Base-by-base conservation (phyloP, 2,888 invertebrate species). In the Heliconius ethilla region DNA sequence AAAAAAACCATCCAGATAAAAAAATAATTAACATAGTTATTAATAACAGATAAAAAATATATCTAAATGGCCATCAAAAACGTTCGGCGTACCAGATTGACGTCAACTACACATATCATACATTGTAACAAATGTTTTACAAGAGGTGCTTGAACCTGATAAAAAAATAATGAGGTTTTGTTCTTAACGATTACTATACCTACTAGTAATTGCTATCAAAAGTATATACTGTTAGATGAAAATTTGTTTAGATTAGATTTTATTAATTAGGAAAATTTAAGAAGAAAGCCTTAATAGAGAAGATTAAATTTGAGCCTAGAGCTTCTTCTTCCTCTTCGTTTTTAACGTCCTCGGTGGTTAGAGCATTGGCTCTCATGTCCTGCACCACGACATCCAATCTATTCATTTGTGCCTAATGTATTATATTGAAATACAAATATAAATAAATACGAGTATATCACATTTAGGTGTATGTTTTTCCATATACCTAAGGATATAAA, bases 141-240 rank as follows among this genome's bases (percentile, higher is more conserved):
- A 59, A 69, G 27, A 63, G 79, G 79, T 79, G 77, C 75, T 40
- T 74, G 80, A 79, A 77, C 66, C 63, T 55, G 66, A 65, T 80
- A 77, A 78, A 76, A 63, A 77, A 77, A 80, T 75, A 65, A 81
- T 70, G 75, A 75, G 70, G 74, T 76, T 79, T 75, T 76, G 45
- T 76, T 78, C 67, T 55, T 72, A 59, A 76, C 55, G 70, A 78
- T 77, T 66, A 76, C 45, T 69, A 15, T 25, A 27, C 27, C 27
- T 27, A 27, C 18, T 29, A 27, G 27, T 27, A 27, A 13, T 74
- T 55, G 33, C 72, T 70, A 59, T 76, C 59, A 70, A 79, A 77
- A 73, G 29, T 13, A 40, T 45, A 45, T 29, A 40, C 25, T 45
- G 37, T 67, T 62, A 45, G 22, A 74, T 63, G 40, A 63, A 63